Evolutionary conservation across 2,888 invertebrate genomes (phyloP).

Genomic region (Parnassius orleans): DNA sequence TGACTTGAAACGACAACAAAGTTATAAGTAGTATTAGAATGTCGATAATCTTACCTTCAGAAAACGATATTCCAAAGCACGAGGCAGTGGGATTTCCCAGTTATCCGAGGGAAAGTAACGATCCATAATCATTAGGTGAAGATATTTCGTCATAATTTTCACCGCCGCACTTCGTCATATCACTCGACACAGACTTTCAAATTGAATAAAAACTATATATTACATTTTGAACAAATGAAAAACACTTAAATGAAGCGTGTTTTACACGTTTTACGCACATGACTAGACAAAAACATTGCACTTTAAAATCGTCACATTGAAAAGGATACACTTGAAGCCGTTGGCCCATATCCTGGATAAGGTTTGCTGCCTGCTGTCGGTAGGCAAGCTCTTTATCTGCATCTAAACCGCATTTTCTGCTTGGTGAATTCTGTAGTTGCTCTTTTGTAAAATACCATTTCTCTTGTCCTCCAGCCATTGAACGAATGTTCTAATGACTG

Average conservation of each 20-base stretch:
- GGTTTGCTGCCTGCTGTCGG: slow-evolving; percentile 97
- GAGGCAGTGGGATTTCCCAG: slow-evolving; percentile 66
- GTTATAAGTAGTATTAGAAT: slow-evolving; percentile 27
- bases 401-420: slow-evolving; percentile 95
- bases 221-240: slow-evolving; percentile 52
- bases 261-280: slow-evolving; percentile 72
- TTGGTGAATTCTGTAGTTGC: slow-evolving; percentile 94
- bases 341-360: slow-evolving; percentile 99
- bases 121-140: slow-evolving; percentile 57
- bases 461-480: slow-evolving; percentile 89
- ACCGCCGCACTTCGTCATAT: slow-evolving; percentile 52
- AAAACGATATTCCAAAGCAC: slow-evolving; percentile 40
- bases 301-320: slow-evolving; percentile 56
- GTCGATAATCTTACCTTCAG: slow-evolving; percentile 48
- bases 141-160: slow-evolving; percentile 68
- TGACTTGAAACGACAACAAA: slow-evolving; percentile 31
- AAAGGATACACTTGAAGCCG: slow-evolving; percentile 97
- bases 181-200: slow-evolving; percentile 36
- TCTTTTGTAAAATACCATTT: slow-evolving; percentile 98
- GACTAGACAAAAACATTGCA: slow-evolving; percentile 79
- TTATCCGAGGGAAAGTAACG: slow-evolving; percentile 68
- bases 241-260: slow-evolving; percentile 49
- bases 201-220: slow-evolving; percentile 32
- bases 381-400: slow-evolving; percentile 96
- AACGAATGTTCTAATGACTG: slow-evolving; percentile 78